Base-by-base conservation (phyloP, 2,113 vertebrate genomes). In the Nematolebias whitei region DNA sequence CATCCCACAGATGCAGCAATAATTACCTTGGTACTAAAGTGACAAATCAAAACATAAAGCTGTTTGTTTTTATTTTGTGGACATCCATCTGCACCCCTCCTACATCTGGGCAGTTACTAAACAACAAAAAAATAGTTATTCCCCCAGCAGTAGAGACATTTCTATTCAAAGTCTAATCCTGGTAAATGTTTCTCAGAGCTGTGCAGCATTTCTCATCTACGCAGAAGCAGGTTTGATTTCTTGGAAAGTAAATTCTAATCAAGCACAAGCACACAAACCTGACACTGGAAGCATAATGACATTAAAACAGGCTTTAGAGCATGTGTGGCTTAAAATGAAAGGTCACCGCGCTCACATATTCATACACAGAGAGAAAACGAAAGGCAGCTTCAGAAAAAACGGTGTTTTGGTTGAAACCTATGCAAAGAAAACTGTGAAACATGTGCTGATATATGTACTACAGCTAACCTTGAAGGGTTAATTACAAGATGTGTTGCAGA, bases 251-350 rank as follows among this genome's bases (percentile, higher is more conserved):
- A 72, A 74, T 6, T 38, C 11, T 50, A 64, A 55, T 52, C 35
- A 54, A 38, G 5, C 20, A 2, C 19, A 63, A 24, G 32, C 10
- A 44, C 63, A 56, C 56, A 16, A 4, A 66, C 64, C 50, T 66
- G 39, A 60, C 39, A 44, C 47, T 66, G 59, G 8, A n/a, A 67
- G 44, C 5, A 11, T 69, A 63, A 69, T 22, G 39, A 22, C 11
- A 11, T 45, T 49, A 65, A 65, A 49, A 26, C 38, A 47, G 51
- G 22, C 41, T 54, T 49, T 41, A 43, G 9, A 24, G 61, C 12
- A 49, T 22, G 60, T 22, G 47, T 26, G 47, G 59, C 43, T 63
- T 51, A 1, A 70, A 72, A 78, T 72, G 38, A 78, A 53, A 66
- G 53, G 11, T 26, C 45, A 40, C 24, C 19, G 20, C 41, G 41